phyloP scores from a whole-genome alignment of 1,140 invertebrate species.

The Andricus grossulariae region DNA sequence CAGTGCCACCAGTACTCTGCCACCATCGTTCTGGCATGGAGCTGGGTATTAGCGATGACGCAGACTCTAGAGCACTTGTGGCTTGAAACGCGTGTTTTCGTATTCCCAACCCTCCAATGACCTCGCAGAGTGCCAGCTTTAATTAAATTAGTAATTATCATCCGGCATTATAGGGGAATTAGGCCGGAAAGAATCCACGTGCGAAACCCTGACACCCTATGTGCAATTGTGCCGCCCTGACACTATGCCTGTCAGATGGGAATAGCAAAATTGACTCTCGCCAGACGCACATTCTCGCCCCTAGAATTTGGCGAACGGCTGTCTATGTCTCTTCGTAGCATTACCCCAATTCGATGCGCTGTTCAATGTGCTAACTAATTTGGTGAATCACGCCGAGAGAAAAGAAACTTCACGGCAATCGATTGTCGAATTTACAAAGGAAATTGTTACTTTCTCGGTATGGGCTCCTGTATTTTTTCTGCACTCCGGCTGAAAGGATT shows the following conservation, averaged over 20 bases:
- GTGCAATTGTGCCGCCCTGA: no score
- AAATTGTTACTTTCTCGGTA: neutral
- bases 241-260: neutral
- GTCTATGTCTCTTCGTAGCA: conserved; percentile 33
- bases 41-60: conserved; percentile 66
- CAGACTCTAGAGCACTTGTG: conserved; percentile 59
- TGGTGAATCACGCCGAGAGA: conserved; percentile 50
- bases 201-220: neutral
- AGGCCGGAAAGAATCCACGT: conserved; percentile 26
- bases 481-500: no score
- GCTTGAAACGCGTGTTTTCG: conserved; percentile 62
- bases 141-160: conserved; percentile 58
- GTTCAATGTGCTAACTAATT: conserved; percentile 55
- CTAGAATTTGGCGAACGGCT: neutral
- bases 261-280: conserved; percentile 22
- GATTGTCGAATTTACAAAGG: neutral
- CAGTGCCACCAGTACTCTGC: conserved; percentile 49
- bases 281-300: neutral
- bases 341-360: conserved; percentile 53
- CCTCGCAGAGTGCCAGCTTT: conserved; percentile 38
- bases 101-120: conserved; percentile 44
- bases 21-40: conserved; percentile 55
- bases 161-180: conserved; percentile 32
- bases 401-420: neutral
- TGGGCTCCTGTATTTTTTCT: neutral